Evolutionary conservation across 2,888 invertebrate genomes (phyloP).

Genomic region (Synergus japonicus): DNA sequence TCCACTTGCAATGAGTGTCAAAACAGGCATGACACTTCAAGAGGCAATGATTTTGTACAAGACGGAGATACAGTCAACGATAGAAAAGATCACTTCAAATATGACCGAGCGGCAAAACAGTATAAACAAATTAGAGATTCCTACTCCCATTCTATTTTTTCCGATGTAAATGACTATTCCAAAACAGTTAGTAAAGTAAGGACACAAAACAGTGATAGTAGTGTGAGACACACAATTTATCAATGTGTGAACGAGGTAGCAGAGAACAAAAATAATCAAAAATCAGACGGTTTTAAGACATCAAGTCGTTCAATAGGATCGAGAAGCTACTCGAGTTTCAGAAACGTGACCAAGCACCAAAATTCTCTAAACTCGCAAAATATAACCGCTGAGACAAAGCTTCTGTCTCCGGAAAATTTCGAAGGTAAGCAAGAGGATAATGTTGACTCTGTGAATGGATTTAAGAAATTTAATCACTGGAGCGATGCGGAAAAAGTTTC

Average conservation of each 20-base stretch:
- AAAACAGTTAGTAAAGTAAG: constrained; percentile 54
- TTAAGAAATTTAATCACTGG: constrained; percentile 45
- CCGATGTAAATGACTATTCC: constrained; percentile 55
- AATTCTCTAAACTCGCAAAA: constrained; percentile 49
- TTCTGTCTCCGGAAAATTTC: constrained; percentile 10
- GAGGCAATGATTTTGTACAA: constrained; percentile 2
- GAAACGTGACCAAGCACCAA: constrained; percentile 37
- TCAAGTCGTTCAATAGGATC: constrained; percentile 38
- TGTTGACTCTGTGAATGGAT: constrained; percentile 42
- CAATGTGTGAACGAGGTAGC: constrained; percentile 47
- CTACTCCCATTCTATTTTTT: constrained; percentile 51
- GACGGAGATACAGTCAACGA: constrained; percentile 30
- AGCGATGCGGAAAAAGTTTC: constrained; percentile 46
- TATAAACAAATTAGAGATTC: constrained; percentile 56
- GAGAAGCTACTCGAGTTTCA: constrained; percentile 43
- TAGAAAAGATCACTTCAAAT: constrained; percentile 48
- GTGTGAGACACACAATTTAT: constrained; percentile 47
- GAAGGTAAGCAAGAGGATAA: constrained; percentile 19
- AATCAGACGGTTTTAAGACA: constrained; percentile 49
- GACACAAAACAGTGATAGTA: constrained; percentile 47
- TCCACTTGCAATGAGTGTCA: constrained; percentile 56
- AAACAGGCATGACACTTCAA: background rate
- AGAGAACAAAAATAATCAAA: constrained; percentile 48
- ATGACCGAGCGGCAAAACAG: constrained; percentile 41
- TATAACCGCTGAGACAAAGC: constrained; percentile 37